These are phyloP conservation scores for Lysiphlebus fabarum DNA, from an alignment of 1,140 invertebrate genomes.

Conservation along the genomic window DNA sequence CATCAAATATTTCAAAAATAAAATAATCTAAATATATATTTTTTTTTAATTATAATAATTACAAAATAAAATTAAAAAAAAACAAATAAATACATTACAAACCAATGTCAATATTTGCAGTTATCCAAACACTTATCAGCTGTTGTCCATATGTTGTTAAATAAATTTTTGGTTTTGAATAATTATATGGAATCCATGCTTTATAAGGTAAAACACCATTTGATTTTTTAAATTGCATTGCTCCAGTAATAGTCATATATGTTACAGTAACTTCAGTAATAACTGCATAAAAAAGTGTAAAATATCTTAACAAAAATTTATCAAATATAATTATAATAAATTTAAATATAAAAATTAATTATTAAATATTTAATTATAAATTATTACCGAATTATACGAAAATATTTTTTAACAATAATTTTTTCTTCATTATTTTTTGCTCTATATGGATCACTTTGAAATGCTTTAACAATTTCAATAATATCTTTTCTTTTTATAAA, in stretches of 20 bases:
- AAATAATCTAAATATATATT: no score
- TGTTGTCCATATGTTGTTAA: constrained; percentile 10
- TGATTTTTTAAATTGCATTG: background rate
- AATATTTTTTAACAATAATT: background rate
- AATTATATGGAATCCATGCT: constrained; percentile 15
- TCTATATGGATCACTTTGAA: constrained; percentile 4
- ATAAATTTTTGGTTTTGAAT: constrained; percentile 5
- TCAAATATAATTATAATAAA: background rate
- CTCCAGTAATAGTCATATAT: background rate
- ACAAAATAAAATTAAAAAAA: no score
- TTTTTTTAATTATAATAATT: no score
- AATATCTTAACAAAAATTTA: constrained; percentile 1
- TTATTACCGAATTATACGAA: background rate
- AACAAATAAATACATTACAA: no score
- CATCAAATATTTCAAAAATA: no score
- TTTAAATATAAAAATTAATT: background rate
- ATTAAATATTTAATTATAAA: no score
- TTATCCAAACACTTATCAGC: background rate
- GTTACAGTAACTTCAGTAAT: constrained; percentile 2
- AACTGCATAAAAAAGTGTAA: constrained; percentile 11
- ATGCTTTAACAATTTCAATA: background rate
- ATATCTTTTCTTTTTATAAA: constrained; percentile 2
- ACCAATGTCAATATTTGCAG: constrained; percentile 8
- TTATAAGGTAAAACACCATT: constrained; percentile 6
- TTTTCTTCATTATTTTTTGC: background rate